A percentile compares a stretch with the other conserved stretches of the same genome.
These are phyloP conservation scores for Bambusicola thoracicus DNA, from an alignment of 2,113 vertebrate genomes.

Conservation along the genomic window DNA sequence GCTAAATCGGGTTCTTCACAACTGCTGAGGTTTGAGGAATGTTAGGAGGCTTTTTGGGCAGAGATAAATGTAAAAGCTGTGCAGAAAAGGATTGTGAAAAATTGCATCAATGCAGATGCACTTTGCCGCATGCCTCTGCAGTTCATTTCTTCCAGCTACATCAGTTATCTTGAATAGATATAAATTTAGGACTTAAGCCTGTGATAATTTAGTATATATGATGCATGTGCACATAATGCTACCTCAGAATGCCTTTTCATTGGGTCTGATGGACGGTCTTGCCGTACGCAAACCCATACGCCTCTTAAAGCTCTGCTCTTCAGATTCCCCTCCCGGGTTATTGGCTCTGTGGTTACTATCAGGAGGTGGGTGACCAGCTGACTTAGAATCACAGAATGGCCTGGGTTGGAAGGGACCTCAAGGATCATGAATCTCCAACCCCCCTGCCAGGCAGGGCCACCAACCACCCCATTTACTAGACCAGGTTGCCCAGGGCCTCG, in stretches of 20 bases:
- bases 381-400: too few relatives aligned
- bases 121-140: neutral
- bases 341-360: neutral
- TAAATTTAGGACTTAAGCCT: neutral
- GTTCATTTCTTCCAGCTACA: neutral
- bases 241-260: neutral
- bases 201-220: neutral
- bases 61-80: neutral
- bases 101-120: neutral
- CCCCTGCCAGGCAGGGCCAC: too few relatives aligned
- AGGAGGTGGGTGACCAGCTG: neutral
- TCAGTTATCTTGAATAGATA: neutral
- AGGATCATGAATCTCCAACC: too few relatives aligned
- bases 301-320: neutral
- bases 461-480: too few relatives aligned
- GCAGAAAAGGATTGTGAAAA: neutral
- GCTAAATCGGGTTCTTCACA: neutral
- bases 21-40: neutral
- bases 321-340: neutral
- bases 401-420: too few relatives aligned
- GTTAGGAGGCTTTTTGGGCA: neutral
- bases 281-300: neutral
- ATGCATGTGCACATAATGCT: accelerated
- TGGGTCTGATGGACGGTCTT: neutral
- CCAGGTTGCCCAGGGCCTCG: too few relatives aligned